Evolutionary conservation across 2,797 vertebrate genomes (phyloP), one percentile per base, ranked within the genome.

Genomic region (Sebastes jordani): DNA sequence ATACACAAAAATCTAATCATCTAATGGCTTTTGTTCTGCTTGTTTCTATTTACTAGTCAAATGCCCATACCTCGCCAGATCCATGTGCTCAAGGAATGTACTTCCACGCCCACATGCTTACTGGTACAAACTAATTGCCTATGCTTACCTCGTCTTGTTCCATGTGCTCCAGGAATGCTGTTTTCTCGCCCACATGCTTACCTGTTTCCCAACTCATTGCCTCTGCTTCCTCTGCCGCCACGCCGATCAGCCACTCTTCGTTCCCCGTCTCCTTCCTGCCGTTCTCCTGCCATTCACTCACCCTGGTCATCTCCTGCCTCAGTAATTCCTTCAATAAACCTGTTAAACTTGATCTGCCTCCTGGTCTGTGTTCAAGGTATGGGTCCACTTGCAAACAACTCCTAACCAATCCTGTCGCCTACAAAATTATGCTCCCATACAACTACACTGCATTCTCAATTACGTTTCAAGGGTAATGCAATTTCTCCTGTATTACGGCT

Each of bases 371-470:
- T 38, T 38, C 36, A 38, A 42, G 0, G 13, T 42, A 42, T 42
- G 38, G 16, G 16, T 46, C 16, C 16, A 18, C 16, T 46, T 46
- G 42, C 1, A 46, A 46, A 4, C 36, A 38, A 14, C 36, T 14
- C 36, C 5, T 38, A 14, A 38, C 36, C 36, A 14, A 38, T 38
- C 13, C 36, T 42, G 38, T 42, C 38, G 38, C 13, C 0, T 14
- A 42, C 5, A 42, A 42, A 42, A 42, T 42, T 42, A 42, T 0
- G 1, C 13, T 42, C 38, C 38, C 13, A 42, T 6, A 14, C 38
- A 42, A 14, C 13, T 42, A 42, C 0, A 42, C 38, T 42, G 38
- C 0, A 42, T 42, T 0, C 38, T 42, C 13, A 42, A 42, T 42
- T 42, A 42, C 0, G 5, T 42, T 42, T 42, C 5, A 42, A 42